These are phyloP conservation scores for Neomonachus schauinslandi DNA, from an alignment of 2,113 vertebrate species.

Conservation along the genomic window DNA sequence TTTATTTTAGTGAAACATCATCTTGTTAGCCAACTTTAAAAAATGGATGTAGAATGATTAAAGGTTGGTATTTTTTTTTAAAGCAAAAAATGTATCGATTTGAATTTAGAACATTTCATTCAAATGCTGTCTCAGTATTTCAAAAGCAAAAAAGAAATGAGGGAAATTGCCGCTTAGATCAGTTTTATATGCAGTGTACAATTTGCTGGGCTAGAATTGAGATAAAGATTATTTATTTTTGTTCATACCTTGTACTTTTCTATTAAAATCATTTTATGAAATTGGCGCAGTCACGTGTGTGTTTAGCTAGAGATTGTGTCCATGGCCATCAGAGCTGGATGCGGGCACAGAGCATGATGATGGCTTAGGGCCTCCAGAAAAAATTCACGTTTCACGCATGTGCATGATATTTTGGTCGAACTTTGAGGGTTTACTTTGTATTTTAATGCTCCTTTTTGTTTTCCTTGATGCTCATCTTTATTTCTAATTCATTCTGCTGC, in stretches of 20 bases:
- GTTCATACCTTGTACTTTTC: constrained; percentile 80
- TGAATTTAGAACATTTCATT: constrained; percentile 18
- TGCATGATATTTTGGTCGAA: background rate
- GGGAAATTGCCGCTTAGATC: constrained; percentile 47
- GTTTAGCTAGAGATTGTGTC: constrained; percentile 13
- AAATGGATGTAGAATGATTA: constrained; percentile 11
- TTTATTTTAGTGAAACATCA: constrained; percentile 3
- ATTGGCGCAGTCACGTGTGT: constrained; percentile 59
- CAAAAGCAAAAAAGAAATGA: constrained; percentile 27
- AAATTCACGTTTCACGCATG: background rate
- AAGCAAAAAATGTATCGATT: constrained; percentile 36
- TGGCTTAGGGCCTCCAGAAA: background rate
- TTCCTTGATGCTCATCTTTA: background rate
- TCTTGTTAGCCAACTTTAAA: constrained; percentile 27
- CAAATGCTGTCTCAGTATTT: constrained; percentile 56
- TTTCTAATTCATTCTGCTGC: background rate
- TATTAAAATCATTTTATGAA: constrained; percentile 82
- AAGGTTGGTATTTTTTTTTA: background rate
- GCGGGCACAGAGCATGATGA: background rate
- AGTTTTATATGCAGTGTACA: constrained; percentile 71
- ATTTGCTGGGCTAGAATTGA: constrained; percentile 71
- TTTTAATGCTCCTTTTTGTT: background rate
- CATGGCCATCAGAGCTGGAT: background rate
- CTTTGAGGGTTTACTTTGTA: background rate
- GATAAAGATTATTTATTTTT: constrained; percentile 83